Evolutionary conservation across 2,888 invertebrate species (phyloP).

Genomic region (Agonopterix alstromeriana): DNA sequence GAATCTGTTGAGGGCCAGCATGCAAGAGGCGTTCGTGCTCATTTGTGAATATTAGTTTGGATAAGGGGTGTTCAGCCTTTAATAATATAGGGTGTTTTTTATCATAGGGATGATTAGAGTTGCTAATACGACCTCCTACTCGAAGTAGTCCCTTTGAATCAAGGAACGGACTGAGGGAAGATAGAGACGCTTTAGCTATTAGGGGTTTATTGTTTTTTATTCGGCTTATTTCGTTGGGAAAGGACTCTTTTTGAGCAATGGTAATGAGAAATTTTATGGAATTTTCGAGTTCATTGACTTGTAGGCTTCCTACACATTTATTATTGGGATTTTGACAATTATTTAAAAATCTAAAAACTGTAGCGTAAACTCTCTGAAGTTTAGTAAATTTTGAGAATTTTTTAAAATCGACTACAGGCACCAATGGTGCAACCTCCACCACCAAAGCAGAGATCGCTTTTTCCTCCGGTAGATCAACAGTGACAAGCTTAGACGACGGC

Average conservation of each 20-base stretch:
- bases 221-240: neutral
- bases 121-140: conserved; percentile 11
- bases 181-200: conserved; percentile 2
- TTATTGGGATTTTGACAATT: conserved; percentile 2
- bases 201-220: conserved; percentile 2
- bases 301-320: neutral
- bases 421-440: neutral
- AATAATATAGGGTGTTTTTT: conserved; percentile 12
- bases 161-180: conserved; percentile 8
- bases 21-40: too few relatives aligned
- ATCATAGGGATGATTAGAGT: conserved; percentile 3
- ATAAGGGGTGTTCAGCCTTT: conserved; percentile 4
- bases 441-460: neutral
- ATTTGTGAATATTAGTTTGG: too few relatives aligned
- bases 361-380: neutral
- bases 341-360: neutral
- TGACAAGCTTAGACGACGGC: neutral
- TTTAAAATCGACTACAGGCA: neutral
- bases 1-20: too few relatives aligned
- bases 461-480: neutral
- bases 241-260: conserved; percentile 1
- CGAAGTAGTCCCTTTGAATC: conserved; percentile 6
- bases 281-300: neutral
- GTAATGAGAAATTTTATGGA: neutral
- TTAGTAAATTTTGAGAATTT: neutral